A percentile compares a stretch with the other conserved stretches of the same genome.
Conservation (phyloP, 2,888 invertebrate genomes). For the Caenorhabditis auriculariae region DNA sequence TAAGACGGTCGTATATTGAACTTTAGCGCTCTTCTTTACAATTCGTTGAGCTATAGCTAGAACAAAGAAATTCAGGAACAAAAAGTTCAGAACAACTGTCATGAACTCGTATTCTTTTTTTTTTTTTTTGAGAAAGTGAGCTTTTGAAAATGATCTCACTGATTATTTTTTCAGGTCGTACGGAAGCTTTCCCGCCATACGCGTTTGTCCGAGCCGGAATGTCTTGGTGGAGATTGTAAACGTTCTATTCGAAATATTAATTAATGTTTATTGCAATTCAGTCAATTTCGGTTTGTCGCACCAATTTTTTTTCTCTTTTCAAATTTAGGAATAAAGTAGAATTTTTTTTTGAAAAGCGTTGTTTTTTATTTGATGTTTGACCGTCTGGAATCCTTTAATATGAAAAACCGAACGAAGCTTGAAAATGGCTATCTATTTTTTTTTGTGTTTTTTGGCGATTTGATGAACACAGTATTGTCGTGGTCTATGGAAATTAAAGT, state of each 20-base stretch:
- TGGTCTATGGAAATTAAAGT: too few relatives aligned
- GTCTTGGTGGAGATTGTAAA: constrained; percentile 61
- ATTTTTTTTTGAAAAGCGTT: too few relatives aligned
- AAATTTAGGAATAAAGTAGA: too few relatives aligned
- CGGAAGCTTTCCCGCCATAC: constrained; percentile 60
- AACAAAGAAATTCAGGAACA: too few relatives aligned
- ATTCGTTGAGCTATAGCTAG: too few relatives aligned
- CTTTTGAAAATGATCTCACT: neutral
- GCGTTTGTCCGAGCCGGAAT: constrained; percentile 53
- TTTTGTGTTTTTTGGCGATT: too few relatives aligned
- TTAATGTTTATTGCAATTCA: neutral
- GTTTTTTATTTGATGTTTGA: neutral
- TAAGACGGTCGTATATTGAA: too few relatives aligned
- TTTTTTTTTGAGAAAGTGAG: constrained; percentile 1
- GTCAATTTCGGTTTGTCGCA: neutral
- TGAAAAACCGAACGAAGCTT: neutral
- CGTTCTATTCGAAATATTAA: neutral
- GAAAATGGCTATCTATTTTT: too few relatives aligned
- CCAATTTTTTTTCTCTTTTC: neutral
- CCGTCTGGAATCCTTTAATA: neutral
- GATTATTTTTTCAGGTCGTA: constrained; percentile 35
- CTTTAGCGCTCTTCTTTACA: too few relatives aligned
- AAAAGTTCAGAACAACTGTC: too few relatives aligned
- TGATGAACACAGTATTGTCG: too few relatives aligned
- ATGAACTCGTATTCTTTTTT: too few relatives aligned